These are phyloP conservation scores for Dicycla oo DNA, from an alignment of 2,888 invertebrate species.

Conservation along the genomic window DNA sequence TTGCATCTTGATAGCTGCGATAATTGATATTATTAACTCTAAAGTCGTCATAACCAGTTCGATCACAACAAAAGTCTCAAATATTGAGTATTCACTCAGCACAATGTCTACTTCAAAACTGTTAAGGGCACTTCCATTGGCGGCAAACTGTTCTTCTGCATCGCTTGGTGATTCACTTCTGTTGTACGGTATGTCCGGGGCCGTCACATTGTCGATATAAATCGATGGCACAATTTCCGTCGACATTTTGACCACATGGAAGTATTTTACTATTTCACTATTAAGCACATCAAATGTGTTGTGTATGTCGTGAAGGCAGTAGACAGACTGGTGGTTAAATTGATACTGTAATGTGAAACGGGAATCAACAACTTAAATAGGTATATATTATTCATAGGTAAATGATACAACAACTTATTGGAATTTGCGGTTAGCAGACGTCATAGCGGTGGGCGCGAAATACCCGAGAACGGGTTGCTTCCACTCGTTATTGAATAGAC, in stretches of 20 bases:
- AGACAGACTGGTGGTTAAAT: slow-evolving; percentile 69
- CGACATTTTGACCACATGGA: slow-evolving; percentile 74
- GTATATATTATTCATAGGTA: slow-evolving; percentile 78
- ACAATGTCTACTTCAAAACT: slow-evolving; percentile 17
- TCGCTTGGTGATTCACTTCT: slow-evolving; percentile 51
- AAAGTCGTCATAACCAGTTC: slow-evolving; percentile 84
- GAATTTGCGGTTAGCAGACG: slow-evolving; percentile 81
- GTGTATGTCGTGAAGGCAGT: slow-evolving; percentile 55
- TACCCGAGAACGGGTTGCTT: slow-evolving; percentile 63
- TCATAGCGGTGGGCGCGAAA: slow-evolving; percentile 75
- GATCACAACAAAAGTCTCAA: slow-evolving; percentile 78
- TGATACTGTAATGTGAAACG: slow-evolving; percentile 71
- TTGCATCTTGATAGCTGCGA: slow-evolving; percentile 80
- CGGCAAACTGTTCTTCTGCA: slow-evolving; percentile 8
- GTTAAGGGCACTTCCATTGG: slow-evolving; percentile 35
- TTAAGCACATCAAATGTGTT: slow-evolving; percentile 33
- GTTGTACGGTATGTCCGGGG: slow-evolving; percentile 49
- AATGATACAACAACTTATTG: slow-evolving; percentile 75
- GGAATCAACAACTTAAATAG: slow-evolving; percentile 76
- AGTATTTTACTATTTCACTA: slow-evolving; percentile 45
- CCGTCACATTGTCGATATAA: slow-evolving; percentile 47
- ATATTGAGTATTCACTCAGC: slow-evolving; percentile 63
- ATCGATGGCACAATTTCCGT: slow-evolving; percentile 65
- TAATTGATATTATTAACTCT: slow-evolving; percentile 78
- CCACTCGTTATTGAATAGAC: slow-evolving; percentile 22